Percentiles rank a stretch among this genome's conserved stretches.
phyloP scores from a whole-genome alignment of 2,113 vertebrate genomes.

The Phasianus colchicus region DNA sequence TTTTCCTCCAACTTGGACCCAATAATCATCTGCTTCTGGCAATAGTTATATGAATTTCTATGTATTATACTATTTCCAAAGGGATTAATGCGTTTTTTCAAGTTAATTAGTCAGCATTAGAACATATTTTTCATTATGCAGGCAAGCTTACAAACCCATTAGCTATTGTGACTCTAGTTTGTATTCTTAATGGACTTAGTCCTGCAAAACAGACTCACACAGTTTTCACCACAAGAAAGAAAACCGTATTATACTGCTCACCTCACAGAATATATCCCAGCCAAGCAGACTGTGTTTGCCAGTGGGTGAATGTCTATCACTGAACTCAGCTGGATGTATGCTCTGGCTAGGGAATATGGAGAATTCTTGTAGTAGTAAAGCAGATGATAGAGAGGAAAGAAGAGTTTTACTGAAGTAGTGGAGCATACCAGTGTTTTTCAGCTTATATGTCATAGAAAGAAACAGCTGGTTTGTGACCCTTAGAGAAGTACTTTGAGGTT shows the following conservation, averaged over 20 bases:
- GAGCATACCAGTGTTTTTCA: background rate
- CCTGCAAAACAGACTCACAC: background rate
- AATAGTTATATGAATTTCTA: background rate
- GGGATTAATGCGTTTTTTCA: background rate
- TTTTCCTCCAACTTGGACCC: background rate
- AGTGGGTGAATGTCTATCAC: background rate
- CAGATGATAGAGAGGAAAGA: background rate
- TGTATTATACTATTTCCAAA: background rate
- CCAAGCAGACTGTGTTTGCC: background rate
- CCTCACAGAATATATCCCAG: background rate
- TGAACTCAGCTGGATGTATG: background rate
- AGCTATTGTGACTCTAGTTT: background rate
- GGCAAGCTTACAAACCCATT: background rate
- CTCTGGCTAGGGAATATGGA: background rate
- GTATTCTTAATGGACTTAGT: background rate
- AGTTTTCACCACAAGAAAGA: background rate
- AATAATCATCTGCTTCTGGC: background rate
- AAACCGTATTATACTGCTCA: background rate
- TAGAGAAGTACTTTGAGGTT: background rate
- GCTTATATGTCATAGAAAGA: background rate
- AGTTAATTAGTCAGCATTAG: background rate
- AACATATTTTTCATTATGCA: slow-evolving; percentile 13
- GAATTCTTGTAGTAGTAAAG: background rate
- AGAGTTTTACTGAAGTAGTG: background rate
- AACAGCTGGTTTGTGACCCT: slow-evolving; percentile 15